Base-by-base conservation (phyloP, 2,888 invertebrate species). In the Cantharis lateralis region DNA sequence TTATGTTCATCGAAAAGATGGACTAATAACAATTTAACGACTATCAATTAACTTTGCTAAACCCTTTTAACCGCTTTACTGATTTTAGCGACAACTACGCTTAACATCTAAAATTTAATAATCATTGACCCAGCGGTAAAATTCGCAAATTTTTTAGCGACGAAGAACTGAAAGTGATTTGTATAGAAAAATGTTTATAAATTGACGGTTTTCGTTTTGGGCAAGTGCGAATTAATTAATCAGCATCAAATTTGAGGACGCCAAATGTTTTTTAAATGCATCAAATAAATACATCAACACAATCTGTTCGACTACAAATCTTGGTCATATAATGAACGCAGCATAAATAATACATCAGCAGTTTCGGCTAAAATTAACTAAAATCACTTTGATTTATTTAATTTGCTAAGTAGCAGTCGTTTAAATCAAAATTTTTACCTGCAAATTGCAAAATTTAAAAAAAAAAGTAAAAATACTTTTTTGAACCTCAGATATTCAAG, bases 231-330 rank as follows among this genome's bases (percentile, higher is more conserved):
- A 48, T 48, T 48, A 48, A 48, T 48, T 48, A 48, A 66, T 66
- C 64, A 66, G 20, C 48, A 66, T 66, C 64, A 16, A 66, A 66
- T 66, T 7, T n/a, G n/a, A 48, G 48, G n/a, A n/a, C 48, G n/a
- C 48, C 48, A 48, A 48, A 48, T 48, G 48, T 48, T 48, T 48
- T 48, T 68, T 64, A 66, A 66, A 71, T 62, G 63, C 61, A 16
- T 15, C 70, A 76, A 73, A 72, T 76, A 76, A 70, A 76, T 76
- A 74, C 69, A 77, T 77, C 74, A 71, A 28, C 68, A n/a, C 73
- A 74, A 74, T 77, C 74, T 77, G 77, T 71, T 68, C 18, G 69
- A 74, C 71, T 71, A 77, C 74, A 77, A 77, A 77, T 77, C 77
- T 74, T 74, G 71, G 16, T 11, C 71, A 74, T 71, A 74, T 77